phyloP scores from a whole-genome alignment of 2,888 invertebrate species.

The Latrodectus elegans region DNA sequence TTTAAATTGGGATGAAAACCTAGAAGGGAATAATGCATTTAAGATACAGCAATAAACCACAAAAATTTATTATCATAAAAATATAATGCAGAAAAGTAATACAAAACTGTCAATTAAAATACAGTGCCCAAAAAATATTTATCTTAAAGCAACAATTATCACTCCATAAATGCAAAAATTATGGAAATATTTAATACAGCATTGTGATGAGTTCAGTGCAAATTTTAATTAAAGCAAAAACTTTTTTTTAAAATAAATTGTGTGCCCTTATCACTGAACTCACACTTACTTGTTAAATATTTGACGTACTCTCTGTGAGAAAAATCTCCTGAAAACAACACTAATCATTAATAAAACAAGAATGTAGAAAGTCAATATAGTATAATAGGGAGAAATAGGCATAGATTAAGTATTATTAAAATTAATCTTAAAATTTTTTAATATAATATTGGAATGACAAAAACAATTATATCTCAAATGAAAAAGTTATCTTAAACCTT shows the following conservation, averaged over 20 bases:
- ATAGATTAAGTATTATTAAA: neutral
- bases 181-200: too few species aligned
- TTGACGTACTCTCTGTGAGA: conserved; percentile 68
- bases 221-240: conserved; percentile 3
- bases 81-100: too few species aligned
- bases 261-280: conserved; percentile 21
- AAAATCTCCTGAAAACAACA: conserved; percentile 62
- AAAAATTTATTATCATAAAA: too few species aligned
- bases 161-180: too few species aligned
- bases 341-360: conserved; percentile 33
- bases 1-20: too few species aligned
- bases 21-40: too few species aligned
- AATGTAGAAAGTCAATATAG: neutral
- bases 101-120: too few species aligned
- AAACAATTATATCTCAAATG: too few species aligned
- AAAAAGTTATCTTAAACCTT: too few species aligned
- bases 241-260: conserved; percentile 2
- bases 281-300: conserved; percentile 69
- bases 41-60: too few species aligned
- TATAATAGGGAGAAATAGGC: neutral
- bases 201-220: conserved; percentile 15
- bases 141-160: too few species aligned
- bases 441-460: neutral
- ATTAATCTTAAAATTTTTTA: neutral
- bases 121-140: too few species aligned